Evolutionary conservation across 2,113 vertebrate species (phyloP), one percentile per base, ranked within the genome.

Genomic region (Mohoua ochrocephala): DNA sequence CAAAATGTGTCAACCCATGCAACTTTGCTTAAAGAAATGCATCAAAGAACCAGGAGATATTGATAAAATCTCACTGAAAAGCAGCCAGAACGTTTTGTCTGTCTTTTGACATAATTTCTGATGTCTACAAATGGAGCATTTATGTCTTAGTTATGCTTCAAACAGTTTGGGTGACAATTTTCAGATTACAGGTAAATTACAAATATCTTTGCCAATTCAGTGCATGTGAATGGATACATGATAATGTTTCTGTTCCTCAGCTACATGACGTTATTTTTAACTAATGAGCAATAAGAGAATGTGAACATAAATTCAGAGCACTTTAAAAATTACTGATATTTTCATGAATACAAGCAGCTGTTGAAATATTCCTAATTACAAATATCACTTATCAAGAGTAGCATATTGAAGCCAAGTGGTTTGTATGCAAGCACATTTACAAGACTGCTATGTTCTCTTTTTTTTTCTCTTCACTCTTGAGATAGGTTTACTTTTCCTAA

Each of bases 341-440:
- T 96, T 88, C 27, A 41, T 88, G 65, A 94, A 93, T 89, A 60
- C 27, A 42, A 54, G 31, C 53, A 94, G 67, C 49, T 83, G 67
- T 77, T 93, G 63, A 93, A 94, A 91, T 91, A 76, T 64, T 91
- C 49, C 27, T 91, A 79, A 94, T 84, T 90, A 79, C 19, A 86
- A 80, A 85, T 96, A 93, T 91, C 50, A 61, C 53, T 95, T 91
- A 79, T 83, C 69, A 91, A 73, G 50, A 59, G 39, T 15, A 93
- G 39, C 49, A 63, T 61, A 80, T 80, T 85, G 67, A 91, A 93
- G 44, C 60, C 35, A 59, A 90, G 70, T 61, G 11, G 53, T 83
- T 91, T 96, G 35, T 45, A 87, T 19, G 27, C 35, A 91, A 93
- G 59, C 20, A 70, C 35, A 54, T 96, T 89, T 91, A 39, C 27